phyloP scores from a whole-genome alignment of 2,888 invertebrate genomes.

The Aporophyla nigra region DNA sequence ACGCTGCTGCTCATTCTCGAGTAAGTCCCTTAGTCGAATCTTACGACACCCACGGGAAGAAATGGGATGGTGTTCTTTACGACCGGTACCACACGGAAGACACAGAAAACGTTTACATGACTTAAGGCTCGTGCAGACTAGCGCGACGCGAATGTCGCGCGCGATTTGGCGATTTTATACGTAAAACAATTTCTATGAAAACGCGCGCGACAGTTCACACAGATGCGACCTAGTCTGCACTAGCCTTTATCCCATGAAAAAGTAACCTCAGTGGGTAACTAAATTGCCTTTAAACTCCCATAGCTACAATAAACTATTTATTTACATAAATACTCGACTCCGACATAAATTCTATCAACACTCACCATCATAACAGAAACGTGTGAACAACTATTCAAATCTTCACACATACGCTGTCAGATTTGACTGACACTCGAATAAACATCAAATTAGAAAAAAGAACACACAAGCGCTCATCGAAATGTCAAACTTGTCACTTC shows the following conservation, averaged over 20 bases:
- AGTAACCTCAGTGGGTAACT: not conserved
- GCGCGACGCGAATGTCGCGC: too few relatives aligned
- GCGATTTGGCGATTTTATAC: too few relatives aligned
- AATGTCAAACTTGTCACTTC: slow-evolving; percentile 54
- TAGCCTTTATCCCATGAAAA: not conserved
- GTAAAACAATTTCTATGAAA: too few relatives aligned
- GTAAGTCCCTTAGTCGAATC: too few relatives aligned
- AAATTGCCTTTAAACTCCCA: slow-evolving; percentile 7
- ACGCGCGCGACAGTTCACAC: too few relatives aligned
- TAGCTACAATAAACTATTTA: slow-evolving; percentile 11
- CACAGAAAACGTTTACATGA: too few relatives aligned
- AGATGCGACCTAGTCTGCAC: too few relatives aligned
- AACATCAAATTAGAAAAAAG: slow-evolving; percentile 40
- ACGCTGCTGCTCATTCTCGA: too few relatives aligned
- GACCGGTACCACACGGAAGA: too few relatives aligned
- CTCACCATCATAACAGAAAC: slow-evolving; percentile 5
- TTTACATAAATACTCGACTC: not conserved
- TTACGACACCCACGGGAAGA: too few relatives aligned
- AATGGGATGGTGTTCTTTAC: too few relatives aligned
- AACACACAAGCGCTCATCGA: slow-evolving; percentile 42
- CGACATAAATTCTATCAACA: slow-evolving; percentile 6
- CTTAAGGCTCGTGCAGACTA: too few relatives aligned
- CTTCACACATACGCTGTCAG: slow-evolving; percentile 43
- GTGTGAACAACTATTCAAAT: slow-evolving; percentile 41
- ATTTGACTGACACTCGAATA: slow-evolving; percentile 41